Percentiles rank a stretch among this genome's conserved stretches.
These are phyloP conservation scores for Rhinatrema bivittatum DNA, from an alignment of 2,797 vertebrate species.

Conservation along the genomic window DNA sequence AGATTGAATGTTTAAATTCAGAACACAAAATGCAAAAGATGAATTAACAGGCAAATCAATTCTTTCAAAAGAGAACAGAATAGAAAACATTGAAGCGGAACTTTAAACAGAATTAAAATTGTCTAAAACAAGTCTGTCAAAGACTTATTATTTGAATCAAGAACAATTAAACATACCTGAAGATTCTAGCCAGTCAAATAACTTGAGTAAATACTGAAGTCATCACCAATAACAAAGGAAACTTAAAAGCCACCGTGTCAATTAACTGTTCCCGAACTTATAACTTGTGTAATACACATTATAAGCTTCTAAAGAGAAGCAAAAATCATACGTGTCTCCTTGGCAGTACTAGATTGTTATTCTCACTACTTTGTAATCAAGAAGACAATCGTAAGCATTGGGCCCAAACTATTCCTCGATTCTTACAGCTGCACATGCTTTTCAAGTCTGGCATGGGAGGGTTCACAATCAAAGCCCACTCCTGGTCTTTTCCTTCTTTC, in stretches of 20 bases:
- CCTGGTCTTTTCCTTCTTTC: background rate
- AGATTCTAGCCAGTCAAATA: too few relatives aligned
- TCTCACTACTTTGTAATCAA: conserved; percentile 39
- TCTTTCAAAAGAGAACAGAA: conserved; percentile 30
- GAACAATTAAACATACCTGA: conserved; percentile 42
- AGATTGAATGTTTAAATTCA: conserved; percentile 23
- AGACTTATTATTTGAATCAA: conserved; percentile 36
- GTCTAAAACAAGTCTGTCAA: conserved; percentile 31
- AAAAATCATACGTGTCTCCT: conserved; percentile 54
- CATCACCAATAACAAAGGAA: conserved; percentile 51
- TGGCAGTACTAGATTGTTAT: conserved; percentile 34
- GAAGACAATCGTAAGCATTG: conserved; percentile 58
- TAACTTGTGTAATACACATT: conserved; percentile 42
- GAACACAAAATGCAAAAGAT: too few relatives aligned
- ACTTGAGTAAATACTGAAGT: too few relatives aligned
- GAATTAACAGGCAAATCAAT: conserved; percentile 22
- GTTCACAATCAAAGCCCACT: background rate
- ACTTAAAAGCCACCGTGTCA: conserved; percentile 52
- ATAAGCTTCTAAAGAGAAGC: conserved; percentile 66
- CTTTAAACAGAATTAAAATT: conserved; percentile 36
- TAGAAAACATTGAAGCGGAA: too few relatives aligned
- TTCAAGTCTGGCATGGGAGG: background rate
- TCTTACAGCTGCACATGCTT: background rate
- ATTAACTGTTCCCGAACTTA: conserved; percentile 52
- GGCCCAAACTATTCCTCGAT: conserved; percentile 37